A percentile compares a stretch with the other conserved stretches of the same genome.
Conservation (phyloP, 2,797 vertebrate species). For the Melanotaenia pygmaea region DNA sequence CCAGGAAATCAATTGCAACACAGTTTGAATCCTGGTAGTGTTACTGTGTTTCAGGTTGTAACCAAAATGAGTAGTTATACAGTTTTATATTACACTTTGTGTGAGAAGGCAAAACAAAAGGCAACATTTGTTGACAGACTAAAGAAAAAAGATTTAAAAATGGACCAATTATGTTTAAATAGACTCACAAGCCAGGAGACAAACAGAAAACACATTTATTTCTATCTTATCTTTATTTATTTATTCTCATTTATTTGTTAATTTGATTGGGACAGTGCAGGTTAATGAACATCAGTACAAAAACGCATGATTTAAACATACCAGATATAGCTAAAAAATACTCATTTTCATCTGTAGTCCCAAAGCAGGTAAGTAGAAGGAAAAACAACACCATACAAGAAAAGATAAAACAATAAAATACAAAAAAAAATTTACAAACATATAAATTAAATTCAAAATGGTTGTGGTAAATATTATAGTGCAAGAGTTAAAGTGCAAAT, state of each 20-base stretch:
- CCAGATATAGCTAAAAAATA: no score
- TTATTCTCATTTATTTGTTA: neutral
- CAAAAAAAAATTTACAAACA: no score
- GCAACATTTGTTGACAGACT: slow-evolving; percentile 9
- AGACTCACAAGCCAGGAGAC: neutral
- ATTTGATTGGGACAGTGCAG: neutral
- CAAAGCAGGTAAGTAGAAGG: no score
- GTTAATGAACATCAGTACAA: no score
- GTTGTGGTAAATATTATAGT: no score
- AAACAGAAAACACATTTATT: neutral
- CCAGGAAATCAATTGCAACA: slow-evolving; percentile 59
- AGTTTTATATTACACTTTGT: slow-evolving; percentile 40
- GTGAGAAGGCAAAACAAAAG: slow-evolving; percentile 14
- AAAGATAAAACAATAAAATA: no score
- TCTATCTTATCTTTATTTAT: neutral
- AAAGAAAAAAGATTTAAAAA: slow-evolving; percentile 27
- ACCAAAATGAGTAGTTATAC: slow-evolving; percentile 28
- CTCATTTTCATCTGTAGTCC: no score
- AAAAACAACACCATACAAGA: no score
- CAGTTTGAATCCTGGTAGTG: slow-evolving; percentile 35
- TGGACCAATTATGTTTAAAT: neutral
- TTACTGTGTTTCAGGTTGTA: slow-evolving; percentile 44
- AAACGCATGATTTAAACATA: no score
- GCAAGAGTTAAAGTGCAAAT: no score
- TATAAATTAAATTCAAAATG: no score